Evolutionary conservation across 2,797 vertebrate genomes (phyloP).

Genomic region (Myripristis murdjan): DNA sequence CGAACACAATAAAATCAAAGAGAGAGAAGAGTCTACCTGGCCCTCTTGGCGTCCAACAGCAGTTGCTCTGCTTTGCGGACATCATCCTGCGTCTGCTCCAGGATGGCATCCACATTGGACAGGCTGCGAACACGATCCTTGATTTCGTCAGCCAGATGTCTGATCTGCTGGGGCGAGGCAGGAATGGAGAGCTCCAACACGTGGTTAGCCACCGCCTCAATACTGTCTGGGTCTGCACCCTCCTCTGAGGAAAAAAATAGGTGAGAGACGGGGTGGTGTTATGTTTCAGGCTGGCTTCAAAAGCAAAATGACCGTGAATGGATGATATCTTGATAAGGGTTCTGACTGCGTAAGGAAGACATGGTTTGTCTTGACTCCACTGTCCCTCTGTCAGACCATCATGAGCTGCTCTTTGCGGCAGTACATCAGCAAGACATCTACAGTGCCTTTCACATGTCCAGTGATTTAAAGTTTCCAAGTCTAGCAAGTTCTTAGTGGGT

Average conservation of each 20-base stretch:
- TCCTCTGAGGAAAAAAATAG: slow-evolving; percentile 88
- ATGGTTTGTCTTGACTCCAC: not conserved
- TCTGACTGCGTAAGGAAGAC: no score
- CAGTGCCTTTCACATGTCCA: not conserved
- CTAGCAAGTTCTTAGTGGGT: not conserved
- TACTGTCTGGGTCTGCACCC: slow-evolving; percentile 96
- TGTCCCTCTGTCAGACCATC: not conserved
- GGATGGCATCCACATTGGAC: slow-evolving; percentile 93
- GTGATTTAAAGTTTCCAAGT: not conserved
- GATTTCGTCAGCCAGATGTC: slow-evolving; percentile 92
- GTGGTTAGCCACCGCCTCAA: slow-evolving; percentile 92
- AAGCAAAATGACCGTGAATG: no score
- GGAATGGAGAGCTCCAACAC: slow-evolving; percentile 97
- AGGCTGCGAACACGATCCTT: slow-evolving; percentile 93
- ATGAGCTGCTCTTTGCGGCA: no score
- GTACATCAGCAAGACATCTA: no score
- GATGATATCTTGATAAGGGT: no score
- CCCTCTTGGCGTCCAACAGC: slow-evolving; percentile 91
- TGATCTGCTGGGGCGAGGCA: slow-evolving; percentile 93
- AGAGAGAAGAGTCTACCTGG: slow-evolving; percentile 82
- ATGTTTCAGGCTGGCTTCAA: no score
- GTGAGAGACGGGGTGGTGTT: not conserved
- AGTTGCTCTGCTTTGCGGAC: slow-evolving; percentile 91
- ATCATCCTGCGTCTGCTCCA: slow-evolving; percentile 91
- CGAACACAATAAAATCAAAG: not conserved